A percentile compares a stretch with the other conserved stretches of the same genome.
These are phyloP conservation scores for Drosophila nikananu DNA, from an alignment of 1,140 invertebrate genomes.

Conservation along the genomic window DNA sequence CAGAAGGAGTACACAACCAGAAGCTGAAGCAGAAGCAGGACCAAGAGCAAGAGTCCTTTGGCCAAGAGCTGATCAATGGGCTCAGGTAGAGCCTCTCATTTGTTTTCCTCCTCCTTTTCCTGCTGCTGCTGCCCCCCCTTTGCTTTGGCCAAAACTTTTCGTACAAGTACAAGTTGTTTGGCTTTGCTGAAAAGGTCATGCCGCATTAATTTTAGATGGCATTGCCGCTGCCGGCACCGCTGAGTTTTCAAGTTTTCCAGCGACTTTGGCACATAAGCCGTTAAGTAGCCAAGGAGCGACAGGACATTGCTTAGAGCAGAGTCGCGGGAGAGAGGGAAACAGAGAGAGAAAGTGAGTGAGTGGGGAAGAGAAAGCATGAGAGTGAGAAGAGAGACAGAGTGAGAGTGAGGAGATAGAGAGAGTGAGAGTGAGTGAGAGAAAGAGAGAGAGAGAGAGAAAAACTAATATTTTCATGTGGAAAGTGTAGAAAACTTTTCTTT, in stretches of 20 bases:
- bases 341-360: too few species aligned
- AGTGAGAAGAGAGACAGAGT: neutral
- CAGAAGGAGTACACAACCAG: neutral
- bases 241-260: constrained; percentile 54
- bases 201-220: constrained; percentile 72
- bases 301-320: constrained; percentile 10
- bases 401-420: neutral
- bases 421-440: neutral
- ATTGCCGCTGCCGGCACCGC: constrained; percentile 57
- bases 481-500: constrained; percentile 7
- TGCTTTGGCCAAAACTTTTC: constrained; percentile 53
- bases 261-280: constrained; percentile 68
- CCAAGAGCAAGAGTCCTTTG: neutral
- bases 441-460: neutral
- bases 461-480: constrained; percentile 17
- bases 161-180: constrained; percentile 70
- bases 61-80: constrained; percentile 38
- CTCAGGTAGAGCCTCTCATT: constrained; percentile 10
- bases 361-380: too few species aligned
- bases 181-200: constrained; percentile 57
- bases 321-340: too few species aligned
- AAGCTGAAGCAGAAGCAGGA: neutral
- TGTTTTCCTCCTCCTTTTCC: constrained; percentile 9
- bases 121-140: neutral
- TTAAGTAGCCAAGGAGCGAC: constrained; percentile 45